Evolutionary conservation across 2,888 invertebrate species (phyloP), one percentile per base, ranked within the genome.

Genomic region (Scrobipalpa atriplicella): DNA sequence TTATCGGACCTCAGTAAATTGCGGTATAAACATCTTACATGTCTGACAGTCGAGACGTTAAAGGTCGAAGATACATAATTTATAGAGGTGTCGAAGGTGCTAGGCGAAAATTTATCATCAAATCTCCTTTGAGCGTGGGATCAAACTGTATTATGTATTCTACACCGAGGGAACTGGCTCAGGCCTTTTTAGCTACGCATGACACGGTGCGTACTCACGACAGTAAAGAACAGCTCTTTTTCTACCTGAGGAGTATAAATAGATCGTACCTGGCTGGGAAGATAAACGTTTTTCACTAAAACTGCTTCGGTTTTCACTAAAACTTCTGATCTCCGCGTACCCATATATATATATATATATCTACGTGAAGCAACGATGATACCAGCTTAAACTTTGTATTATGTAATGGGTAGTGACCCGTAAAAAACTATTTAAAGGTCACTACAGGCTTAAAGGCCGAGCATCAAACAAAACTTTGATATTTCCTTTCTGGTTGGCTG

Each of bases 71-170:
- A 47, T 47, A 47, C 47, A 47, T 47, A 47, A 47, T 47, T 47
- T 47, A 47, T 47, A 47, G n/a, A 47, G 47, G 47, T n/a, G 3
- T 16, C 16, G 47, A 56, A 21, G 19, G 21, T 21, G 11, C 21
- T 21, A 56, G 21, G 7, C 21, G 21, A 21, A 56, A 29, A 56
- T 52, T 18, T 21, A 11, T 29, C 29, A 56, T 56, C 29, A 56
- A 21, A 56, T 56, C 21, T 56, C 54, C 54, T 56, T 56, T 56
- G 13, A 56, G 54, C 54, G 54, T 21, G 13, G 54, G 54, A 13
- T 21, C 19, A 29, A 56, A 21, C 21, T 56, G 54, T 21, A 56
- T 56, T 56, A 56, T 13, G 54, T 56, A 21, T 56, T 56, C 21
- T 56, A 13, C 54, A 11, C 54, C 54, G 13, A 56, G 54, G 21